These are phyloP conservation scores for Lasiommata megera DNA, from an alignment of 2,888 invertebrate genomes.

Conservation along the genomic window DNA sequence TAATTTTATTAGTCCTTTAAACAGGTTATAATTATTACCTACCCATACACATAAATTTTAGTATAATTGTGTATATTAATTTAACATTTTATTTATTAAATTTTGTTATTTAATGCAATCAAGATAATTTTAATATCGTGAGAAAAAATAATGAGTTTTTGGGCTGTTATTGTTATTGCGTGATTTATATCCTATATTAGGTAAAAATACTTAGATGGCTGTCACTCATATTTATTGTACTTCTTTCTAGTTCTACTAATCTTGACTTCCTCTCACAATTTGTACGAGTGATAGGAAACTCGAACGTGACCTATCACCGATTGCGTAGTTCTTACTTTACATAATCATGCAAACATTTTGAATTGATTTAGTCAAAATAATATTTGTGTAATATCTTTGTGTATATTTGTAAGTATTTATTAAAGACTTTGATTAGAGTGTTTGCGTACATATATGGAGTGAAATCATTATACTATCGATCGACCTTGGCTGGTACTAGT, in stretches of 20 bases:
- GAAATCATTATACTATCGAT: too few relatives aligned
- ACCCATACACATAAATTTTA: not conserved
- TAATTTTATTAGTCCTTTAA: conserved; percentile 12
- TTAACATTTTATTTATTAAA: not conserved
- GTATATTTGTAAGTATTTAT: too few relatives aligned
- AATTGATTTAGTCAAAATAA: too few relatives aligned
- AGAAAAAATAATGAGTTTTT: not conserved
- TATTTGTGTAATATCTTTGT: too few relatives aligned
- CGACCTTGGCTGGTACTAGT: too few relatives aligned
- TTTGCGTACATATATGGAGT: too few relatives aligned
- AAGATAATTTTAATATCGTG: not conserved
- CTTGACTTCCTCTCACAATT: conserved; percentile 29
- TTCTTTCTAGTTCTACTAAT: too few relatives aligned
- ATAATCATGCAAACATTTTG: conserved; percentile 4
- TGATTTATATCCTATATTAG: too few relatives aligned
- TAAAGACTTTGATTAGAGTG: too few relatives aligned
- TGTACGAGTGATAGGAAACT: conserved; percentile 38
- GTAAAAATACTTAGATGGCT: too few relatives aligned
- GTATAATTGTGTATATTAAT: not conserved
- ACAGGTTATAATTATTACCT: not conserved
- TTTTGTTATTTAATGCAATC: not conserved
- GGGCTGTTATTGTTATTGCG: too few relatives aligned
- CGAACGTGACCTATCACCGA: conserved; percentile 29
- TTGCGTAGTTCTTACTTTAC: conserved; percentile 22
- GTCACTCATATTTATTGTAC: too few relatives aligned